A percentile compares a stretch with the other conserved stretches of the same genome.
These are phyloP conservation scores for Drosophila sp. DNA, from an alignment of 1,140 invertebrate genomes.

Conservation along the genomic window DNA sequence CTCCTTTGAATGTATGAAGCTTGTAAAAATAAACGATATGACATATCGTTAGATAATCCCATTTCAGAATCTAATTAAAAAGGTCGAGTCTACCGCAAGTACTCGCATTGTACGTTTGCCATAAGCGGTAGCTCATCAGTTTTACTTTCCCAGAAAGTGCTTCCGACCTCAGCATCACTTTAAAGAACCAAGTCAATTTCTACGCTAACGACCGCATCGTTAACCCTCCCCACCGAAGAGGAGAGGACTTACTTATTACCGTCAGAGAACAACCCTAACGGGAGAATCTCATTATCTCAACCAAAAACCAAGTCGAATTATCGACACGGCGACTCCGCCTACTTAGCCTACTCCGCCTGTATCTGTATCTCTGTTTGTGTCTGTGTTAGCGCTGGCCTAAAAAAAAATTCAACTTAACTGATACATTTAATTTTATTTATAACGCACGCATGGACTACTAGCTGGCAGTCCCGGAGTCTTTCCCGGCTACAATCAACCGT, in stretches of 20 bases:
- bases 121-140: not conserved
- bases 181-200: constrained; percentile 42
- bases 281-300: constrained; percentile 65
- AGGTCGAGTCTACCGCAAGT: not conserved
- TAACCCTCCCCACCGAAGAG: constrained; percentile 35
- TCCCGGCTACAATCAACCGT: constrained; percentile 50
- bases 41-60: not conserved
- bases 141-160: constrained; percentile 9
- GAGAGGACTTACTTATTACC: not conserved
- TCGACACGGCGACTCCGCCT: constrained; percentile 40
- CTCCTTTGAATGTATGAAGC: not conserved
- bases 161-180: constrained; percentile 23
- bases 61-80: constrained; percentile 9
- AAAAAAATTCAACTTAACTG: constrained; percentile 62
- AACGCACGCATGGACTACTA: constrained; percentile 68
- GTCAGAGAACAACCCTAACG: constrained; percentile 17
- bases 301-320: constrained; percentile 58
- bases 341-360: not conserved
- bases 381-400: constrained; percentile 2
- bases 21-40: constrained; percentile 2
- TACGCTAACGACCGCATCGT: constrained; percentile 69
- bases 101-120: not conserved
- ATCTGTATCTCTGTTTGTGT: constrained; percentile 6
- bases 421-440: constrained; percentile 82
- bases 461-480: constrained; percentile 1